These are phyloP conservation scores for Pedionomus torquatus DNA, from an alignment of 2,113 vertebrate species.

Conservation along the genomic window DNA sequence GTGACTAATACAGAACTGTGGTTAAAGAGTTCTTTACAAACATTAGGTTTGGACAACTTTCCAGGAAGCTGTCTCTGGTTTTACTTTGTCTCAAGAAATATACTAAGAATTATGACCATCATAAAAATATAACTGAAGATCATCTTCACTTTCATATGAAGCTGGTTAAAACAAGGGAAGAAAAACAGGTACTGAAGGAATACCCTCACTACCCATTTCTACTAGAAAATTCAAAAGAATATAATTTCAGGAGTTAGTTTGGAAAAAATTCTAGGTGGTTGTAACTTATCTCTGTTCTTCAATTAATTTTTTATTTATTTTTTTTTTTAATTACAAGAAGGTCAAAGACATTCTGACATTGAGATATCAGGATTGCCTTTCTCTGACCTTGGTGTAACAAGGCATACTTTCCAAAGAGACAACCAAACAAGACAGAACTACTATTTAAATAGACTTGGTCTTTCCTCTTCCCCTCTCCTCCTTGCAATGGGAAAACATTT, in stretches of 20 bases:
- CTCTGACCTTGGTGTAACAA: not conserved
- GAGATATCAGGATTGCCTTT: not conserved
- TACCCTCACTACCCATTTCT: not conserved
- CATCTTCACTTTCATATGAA: not conserved
- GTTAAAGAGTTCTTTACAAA: conserved; percentile 36
- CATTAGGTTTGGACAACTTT: conserved; percentile 28
- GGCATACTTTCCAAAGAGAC: not conserved
- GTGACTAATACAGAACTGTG: conserved; percentile 51
- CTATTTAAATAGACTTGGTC: not conserved
- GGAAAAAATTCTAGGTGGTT: not conserved
- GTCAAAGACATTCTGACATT: not conserved
- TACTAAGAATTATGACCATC: not conserved
- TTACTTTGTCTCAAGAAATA: conserved; percentile 8
- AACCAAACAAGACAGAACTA: not conserved
- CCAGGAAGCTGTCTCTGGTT: conserved; percentile 54
- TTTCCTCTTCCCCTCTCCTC: not conserved
- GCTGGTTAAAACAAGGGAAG: not conserved
- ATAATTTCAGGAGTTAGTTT: not conserved
- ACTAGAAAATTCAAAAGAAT: not conserved
- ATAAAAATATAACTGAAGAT: not conserved
- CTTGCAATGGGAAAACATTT: not conserved
- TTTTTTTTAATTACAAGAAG: not conserved
- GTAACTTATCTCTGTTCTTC: not conserved
- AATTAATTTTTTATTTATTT: not conserved
- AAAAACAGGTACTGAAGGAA: not conserved